These are phyloP conservation scores for Ceuthmochares aereus DNA, from an alignment of 2,113 vertebrate genomes.

Conservation along the genomic window DNA sequence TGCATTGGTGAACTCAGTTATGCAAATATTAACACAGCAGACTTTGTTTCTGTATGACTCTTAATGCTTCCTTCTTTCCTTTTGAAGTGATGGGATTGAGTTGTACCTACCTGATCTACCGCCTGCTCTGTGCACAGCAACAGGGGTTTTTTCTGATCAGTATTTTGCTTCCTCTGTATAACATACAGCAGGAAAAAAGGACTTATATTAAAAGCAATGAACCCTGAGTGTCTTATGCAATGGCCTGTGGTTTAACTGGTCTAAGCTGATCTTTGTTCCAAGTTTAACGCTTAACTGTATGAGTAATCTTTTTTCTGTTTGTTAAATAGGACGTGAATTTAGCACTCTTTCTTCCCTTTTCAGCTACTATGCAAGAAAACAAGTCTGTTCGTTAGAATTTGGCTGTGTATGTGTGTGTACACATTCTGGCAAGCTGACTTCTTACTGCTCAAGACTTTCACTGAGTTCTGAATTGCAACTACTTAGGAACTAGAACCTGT, in stretches of 20 bases:
- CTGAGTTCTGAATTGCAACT: background rate
- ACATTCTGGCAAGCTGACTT: background rate
- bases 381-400: background rate
- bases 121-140: background rate
- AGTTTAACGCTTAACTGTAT: background rate
- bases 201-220: background rate
- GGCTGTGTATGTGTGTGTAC: accelerated
- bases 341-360: background rate
- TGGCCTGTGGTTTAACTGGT: background rate
- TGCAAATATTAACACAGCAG: background rate
- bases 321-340: background rate
- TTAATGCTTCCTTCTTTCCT: background rate
- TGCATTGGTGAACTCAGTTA: background rate
- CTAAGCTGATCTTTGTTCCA: background rate
- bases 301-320: background rate
- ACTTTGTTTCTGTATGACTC: background rate
- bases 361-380: background rate
- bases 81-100: background rate
- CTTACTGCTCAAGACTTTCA: background rate
- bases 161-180: background rate
- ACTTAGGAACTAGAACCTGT: background rate
- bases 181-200: background rate
- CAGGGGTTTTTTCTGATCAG: background rate
- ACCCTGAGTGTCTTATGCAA: background rate
- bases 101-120: background rate